Base-by-base conservation (phyloP, 2,797 vertebrate genomes). In the Poecilia wingei region DNA sequence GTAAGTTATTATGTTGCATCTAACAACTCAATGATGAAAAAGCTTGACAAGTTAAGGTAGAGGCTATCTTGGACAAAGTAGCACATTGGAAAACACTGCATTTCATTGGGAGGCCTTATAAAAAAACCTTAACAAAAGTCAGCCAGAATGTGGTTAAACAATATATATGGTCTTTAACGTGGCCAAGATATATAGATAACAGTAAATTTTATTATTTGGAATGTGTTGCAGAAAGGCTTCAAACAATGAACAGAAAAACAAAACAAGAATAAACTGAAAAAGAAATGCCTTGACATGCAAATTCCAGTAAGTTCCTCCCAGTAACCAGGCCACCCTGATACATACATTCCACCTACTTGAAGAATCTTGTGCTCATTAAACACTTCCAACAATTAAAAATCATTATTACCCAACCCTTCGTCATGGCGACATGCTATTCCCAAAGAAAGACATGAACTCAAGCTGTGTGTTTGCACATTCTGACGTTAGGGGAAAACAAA, bases 401-500 rank as follows among this genome's bases (percentile, higher is more conserved):
- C 64, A 13, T 77, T 22, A n/a, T 25, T 76, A 46, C 73, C 28
- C 49, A 53, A 78, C 61, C 81, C 43, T 0, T 88, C 77, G 41
- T 86, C 80, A 86, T 75, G 51, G 88, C 57, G 79, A 87, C 81
- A 36, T 8, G 18, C 66, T 61, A 53, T 49, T 85, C 78, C 64
- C 84, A 87, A 41, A 89, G 81, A 79, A 73, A 71, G 73, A 51
- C 41, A 74, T 10, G 1, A 74, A 88, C 84, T 81, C 33, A 81
- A 49, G 80, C 83, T 81, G 84, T 66, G 75, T 75, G 59, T 78
- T 66, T 77, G 85, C 78, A 80, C 81, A 80, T 88, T 85, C 82
- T 81, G 53, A 18, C 59, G 43, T 79, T 59, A 75, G 78, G 33
- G 79, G 72, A 78, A 88, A 91, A 89, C 74, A 87, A 88, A 85